Conservation (phyloP, 2,888 invertebrate genomes). For the Andrena fulva region DNA sequence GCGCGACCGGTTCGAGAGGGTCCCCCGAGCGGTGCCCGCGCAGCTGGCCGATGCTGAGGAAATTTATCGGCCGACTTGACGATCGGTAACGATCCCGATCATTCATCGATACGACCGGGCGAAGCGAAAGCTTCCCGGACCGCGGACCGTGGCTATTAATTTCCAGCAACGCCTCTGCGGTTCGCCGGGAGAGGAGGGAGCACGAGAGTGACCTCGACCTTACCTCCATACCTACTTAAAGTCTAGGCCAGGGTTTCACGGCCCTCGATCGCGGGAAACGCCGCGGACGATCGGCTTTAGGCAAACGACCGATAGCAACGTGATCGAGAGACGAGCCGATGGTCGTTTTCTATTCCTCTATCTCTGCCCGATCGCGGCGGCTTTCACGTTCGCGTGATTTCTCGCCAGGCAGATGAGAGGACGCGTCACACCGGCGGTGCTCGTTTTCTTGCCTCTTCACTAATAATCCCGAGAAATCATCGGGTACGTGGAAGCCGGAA, state of each 20-base stretch:
- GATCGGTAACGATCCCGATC: constrained; percentile 28
- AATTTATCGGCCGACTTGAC: constrained; percentile 7
- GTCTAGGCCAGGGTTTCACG: constrained; percentile 71
- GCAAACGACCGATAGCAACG: not conserved
- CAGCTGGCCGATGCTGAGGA: not conserved
- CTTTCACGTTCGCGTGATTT: constrained; percentile 45
- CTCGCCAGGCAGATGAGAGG: constrained; percentile 15
- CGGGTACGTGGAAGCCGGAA: constrained; percentile 33
- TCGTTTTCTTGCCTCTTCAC: not conserved
- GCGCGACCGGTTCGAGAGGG: constrained; percentile 12
- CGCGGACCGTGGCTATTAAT: constrained; percentile 36
- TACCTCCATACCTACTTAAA: constrained; percentile 82
- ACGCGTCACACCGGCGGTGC: not conserved
- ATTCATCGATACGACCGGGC: constrained; percentile 28
- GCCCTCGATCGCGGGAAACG: constrained; percentile 41
- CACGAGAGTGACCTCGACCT: constrained; percentile 76
- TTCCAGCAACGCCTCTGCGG: constrained; percentile 26
- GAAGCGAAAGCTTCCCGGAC: constrained; percentile 45
- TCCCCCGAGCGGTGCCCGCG: not conserved
- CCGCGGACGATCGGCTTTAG: not conserved
- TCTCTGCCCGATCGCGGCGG: not conserved
- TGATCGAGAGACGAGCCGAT: not conserved
- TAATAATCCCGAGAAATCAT: constrained; percentile 40
- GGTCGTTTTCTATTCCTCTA: constrained; percentile 29
- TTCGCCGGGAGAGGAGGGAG: constrained; percentile 32